Percentiles rank a stretch among this genome's conserved stretches.
These are phyloP conservation scores for Recurvirostra avosetta DNA, from an alignment of 2,113 vertebrate species.

Conservation along the genomic window DNA sequence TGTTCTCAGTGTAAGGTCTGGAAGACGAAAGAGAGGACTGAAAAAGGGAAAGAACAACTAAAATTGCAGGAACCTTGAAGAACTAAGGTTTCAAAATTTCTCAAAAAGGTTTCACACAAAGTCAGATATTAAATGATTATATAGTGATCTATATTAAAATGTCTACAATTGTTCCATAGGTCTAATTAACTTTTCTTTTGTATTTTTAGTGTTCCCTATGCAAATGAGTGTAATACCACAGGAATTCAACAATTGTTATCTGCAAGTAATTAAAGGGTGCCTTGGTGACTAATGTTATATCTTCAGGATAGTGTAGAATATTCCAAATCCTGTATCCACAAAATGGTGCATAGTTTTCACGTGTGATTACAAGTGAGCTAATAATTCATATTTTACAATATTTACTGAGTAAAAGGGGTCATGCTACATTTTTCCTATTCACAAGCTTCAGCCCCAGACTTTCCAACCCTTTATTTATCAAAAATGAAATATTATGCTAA, in stretches of 20 bases:
- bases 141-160: background rate
- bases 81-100: too few species aligned
- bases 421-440: conserved; percentile 36
- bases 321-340: background rate
- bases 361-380: background rate
- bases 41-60: too few species aligned
- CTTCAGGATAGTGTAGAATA: background rate
- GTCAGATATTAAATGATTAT: background rate
- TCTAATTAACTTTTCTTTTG: background rate
- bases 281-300: background rate
- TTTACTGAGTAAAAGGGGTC: conserved; percentile 48
- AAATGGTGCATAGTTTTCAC: background rate
- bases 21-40: too few species aligned
- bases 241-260: background rate
- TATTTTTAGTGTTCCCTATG: background rate
- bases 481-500: conserved; percentile 56
- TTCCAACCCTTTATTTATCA: conserved; percentile 56
- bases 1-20: too few species aligned
- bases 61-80: too few species aligned
- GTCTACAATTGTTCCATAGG: background rate
- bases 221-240: background rate
- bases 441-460: background rate
- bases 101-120: background rate
- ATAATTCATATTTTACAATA: conserved; percentile 29
- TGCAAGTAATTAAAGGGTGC: background rate